Conservation (phyloP, 2,797 vertebrate species). For the Staurois parvus region DNA sequence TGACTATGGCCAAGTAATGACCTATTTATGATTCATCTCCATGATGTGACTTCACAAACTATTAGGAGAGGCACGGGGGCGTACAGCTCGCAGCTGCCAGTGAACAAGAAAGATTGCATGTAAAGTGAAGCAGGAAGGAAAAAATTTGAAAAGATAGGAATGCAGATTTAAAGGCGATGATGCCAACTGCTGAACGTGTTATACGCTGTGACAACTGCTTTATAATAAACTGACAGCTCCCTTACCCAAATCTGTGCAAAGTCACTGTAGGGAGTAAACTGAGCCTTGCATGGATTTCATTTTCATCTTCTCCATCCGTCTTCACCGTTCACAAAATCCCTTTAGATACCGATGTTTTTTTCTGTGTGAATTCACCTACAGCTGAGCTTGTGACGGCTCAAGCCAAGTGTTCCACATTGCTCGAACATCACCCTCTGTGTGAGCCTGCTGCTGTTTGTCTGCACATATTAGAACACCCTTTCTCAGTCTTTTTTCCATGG, state of each 20-base stretch:
- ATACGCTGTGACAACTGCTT: conserved; percentile 37
- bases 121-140: not conserved
- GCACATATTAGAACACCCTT: not conserved
- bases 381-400: not conserved
- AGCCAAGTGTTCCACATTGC: not conserved
- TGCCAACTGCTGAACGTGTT: conserved; percentile 32
- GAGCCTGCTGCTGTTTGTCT: not conserved
- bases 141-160: not conserved
- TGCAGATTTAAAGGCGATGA: conserved; percentile 30
- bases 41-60: conserved; percentile 1
- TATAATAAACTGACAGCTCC: conserved; percentile 17
- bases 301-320: not conserved
- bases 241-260: not conserved
- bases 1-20: conserved; percentile 10
- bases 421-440: not conserved
- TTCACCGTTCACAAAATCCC: not conserved
- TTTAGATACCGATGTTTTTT: not conserved
- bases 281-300: not conserved
- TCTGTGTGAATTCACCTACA: not conserved
- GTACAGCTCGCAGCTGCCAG: not conserved
- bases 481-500: no score
- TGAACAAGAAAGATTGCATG: not conserved
- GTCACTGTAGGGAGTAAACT: not conserved
- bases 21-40: not conserved
- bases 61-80: not conserved